A percentile compares a stretch with the other conserved stretches of the same genome.
Evolutionary conservation across 2,797 vertebrate genomes (phyloP).

Genomic region (Schizopygopsis pylzovi): DNA sequence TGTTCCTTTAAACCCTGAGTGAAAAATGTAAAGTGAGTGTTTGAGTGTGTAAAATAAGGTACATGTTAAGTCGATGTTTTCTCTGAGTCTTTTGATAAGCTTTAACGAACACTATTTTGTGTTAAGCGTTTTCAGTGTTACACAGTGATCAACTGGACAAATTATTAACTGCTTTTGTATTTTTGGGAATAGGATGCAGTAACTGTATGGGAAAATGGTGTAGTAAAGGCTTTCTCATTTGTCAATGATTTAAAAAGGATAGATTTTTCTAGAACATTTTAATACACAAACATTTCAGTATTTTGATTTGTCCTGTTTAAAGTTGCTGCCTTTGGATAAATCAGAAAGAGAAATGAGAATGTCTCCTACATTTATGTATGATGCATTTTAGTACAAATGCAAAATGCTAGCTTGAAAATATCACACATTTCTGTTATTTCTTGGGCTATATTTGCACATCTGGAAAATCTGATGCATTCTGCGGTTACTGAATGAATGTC

Average conservation of each 20-base stretch:
- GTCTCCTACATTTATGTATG: constrained; percentile 9
- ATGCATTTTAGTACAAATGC: constrained; percentile 45
- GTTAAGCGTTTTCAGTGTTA: constrained; percentile 35
- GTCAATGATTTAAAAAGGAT: not conserved
- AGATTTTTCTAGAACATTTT: not conserved
- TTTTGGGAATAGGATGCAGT: constrained; percentile 33
- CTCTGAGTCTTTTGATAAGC: constrained; percentile 14
- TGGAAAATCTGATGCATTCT: constrained; percentile 38
- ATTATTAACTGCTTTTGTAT: constrained; percentile 3
- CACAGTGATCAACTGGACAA: constrained; percentile 14
- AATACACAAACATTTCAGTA: constrained; percentile 13
- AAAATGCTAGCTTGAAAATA: constrained; percentile 33
- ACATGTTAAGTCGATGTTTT: not conserved
- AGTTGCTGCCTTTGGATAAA: not conserved
- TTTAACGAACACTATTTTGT: constrained; percentile 31
- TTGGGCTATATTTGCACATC: constrained; percentile 53
- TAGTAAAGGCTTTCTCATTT: constrained; percentile 43
- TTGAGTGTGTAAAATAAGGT: constrained; percentile 24
- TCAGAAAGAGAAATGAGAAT: not conserved
- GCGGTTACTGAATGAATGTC: constrained; percentile 43
- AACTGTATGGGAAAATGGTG: not conserved
- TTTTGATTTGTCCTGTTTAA: constrained; percentile 31
- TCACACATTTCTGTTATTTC: constrained; percentile 35
- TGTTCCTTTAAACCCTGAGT: constrained; percentile 6
- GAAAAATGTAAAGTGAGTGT: not conserved